Base-by-base conservation (phyloP, 2,888 invertebrate species). In the Serripes groenlandicus region DNA sequence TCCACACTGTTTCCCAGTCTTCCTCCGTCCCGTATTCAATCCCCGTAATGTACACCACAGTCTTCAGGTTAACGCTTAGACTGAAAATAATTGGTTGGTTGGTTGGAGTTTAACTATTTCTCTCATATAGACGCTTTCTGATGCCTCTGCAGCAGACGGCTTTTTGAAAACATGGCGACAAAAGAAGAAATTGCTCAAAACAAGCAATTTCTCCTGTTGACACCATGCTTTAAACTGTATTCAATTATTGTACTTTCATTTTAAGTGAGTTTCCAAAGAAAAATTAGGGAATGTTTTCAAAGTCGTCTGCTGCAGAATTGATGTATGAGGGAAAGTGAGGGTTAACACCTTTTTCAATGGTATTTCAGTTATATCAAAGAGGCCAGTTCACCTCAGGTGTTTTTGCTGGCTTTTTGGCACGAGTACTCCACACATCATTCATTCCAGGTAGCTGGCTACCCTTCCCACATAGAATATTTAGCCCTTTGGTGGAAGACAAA, bases 51-150 rank as follows among this genome's bases (percentile, higher is more conserved):
- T 96, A 96, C 35, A 97, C 96, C 15, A 96, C 97, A 93, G 97
- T 97, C 85, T 97, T 96, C 71, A 97, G 96, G 92, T 97, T 97
- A 0, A 97, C 96, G 30, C 96, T 96, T 70, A 98, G 96, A 4
- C 96, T 94, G 79, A 7, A 87, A 71, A 66, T 21, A 3, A 34
- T 30, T n/a, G n/a, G n/a, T n/a, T n/a, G n/a, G n/a, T n/a, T n/a
- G 7, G 18, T 11, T 18, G 18, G 42, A 18, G 9, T 11, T 56
- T 56, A 2, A 2, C 56, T 23, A 2, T 56, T 2, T 56, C 18
- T 26, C n/a, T 3, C 28, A 26, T 3, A 56, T 23, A 3, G 1
- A 21, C 56, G 2, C 21, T 23, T 56, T 56, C 23, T 56, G 11
- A 5, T 26, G 28, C 21, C 56, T 1, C 49, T 5, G 49, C 15